phyloP scores from a whole-genome alignment of 2,797 vertebrate species.

The Alcedo atthis region DNA sequence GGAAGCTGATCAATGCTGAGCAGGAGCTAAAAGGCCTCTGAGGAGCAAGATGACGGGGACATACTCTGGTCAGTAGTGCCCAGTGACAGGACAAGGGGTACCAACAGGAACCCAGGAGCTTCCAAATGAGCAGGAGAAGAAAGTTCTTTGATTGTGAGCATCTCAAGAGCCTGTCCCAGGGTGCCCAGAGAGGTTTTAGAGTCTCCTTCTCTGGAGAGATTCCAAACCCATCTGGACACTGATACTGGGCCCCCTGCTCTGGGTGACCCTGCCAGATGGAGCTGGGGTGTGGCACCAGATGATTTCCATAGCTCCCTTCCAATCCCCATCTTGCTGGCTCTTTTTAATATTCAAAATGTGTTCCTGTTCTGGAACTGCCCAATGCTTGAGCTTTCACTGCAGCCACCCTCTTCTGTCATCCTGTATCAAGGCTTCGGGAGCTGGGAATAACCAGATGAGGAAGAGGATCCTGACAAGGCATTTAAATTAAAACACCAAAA shows the following conservation, averaged over 20 bases:
- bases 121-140: not conserved
- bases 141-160: not conserved
- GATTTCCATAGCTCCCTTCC: not conserved
- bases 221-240: not conserved
- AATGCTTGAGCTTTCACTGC: not conserved
- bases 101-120: not conserved
- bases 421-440: not conserved
- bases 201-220: not conserved
- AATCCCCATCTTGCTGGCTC: too few species aligned
- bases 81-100: too few species aligned
- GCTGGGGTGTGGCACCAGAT: not conserved
- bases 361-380: not conserved
- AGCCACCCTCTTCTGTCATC: not conserved
- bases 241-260: not conserved
- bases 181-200: not conserved
- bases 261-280: not conserved
- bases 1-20: not conserved
- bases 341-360: not conserved
- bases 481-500: not conserved
- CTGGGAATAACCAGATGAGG: not conserved
- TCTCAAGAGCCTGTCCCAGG: not conserved
- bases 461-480: not conserved
- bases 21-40: not conserved
- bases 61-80: not conserved
- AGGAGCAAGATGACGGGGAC: not conserved